A percentile compares a stretch with the other conserved stretches of the same genome.
phyloP scores from a whole-genome alignment of 2,888 invertebrate genomes.

The Meta bourneti region DNA sequence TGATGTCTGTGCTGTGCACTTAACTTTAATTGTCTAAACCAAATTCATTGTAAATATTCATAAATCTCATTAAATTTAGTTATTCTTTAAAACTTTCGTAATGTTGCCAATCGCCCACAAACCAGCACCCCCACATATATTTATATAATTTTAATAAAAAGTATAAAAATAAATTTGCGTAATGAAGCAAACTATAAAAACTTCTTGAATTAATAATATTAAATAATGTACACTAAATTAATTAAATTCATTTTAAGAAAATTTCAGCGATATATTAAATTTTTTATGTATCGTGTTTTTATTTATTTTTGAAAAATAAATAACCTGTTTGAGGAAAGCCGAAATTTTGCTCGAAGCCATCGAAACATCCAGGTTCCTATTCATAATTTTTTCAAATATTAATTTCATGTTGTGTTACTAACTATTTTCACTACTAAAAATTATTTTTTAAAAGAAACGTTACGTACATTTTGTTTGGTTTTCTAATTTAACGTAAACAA shows the following conservation, averaged over 20 bases:
- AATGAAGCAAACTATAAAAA: not conserved
- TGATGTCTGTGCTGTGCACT: no score
- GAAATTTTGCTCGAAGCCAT: not conserved
- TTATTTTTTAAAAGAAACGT: not conserved
- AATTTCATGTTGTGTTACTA: not conserved
- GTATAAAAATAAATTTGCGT: not conserved
- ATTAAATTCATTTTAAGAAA: not conserved
- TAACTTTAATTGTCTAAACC: no score
- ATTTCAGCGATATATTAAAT: no score
- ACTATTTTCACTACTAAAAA: not conserved
- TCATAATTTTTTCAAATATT: no score
- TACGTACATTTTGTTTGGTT: not conserved
- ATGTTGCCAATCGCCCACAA: no score
- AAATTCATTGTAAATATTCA: no score
- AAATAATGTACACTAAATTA: no score
- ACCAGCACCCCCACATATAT: no score
- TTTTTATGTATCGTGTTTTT: conserved; percentile 7
- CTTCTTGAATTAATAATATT: not conserved
- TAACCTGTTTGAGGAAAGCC: not conserved
- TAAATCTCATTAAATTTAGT: no score
- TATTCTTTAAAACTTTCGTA: no score
- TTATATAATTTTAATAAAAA: not conserved
- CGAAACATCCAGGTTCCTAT: not conserved
- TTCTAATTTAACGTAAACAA: not conserved
- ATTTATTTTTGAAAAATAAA: not conserved